A percentile compares a stretch with the other conserved stretches of the same genome.
phyloP scores from a whole-genome alignment of 2,888 invertebrate genomes.

The Scaeva pyrastri region DNA sequence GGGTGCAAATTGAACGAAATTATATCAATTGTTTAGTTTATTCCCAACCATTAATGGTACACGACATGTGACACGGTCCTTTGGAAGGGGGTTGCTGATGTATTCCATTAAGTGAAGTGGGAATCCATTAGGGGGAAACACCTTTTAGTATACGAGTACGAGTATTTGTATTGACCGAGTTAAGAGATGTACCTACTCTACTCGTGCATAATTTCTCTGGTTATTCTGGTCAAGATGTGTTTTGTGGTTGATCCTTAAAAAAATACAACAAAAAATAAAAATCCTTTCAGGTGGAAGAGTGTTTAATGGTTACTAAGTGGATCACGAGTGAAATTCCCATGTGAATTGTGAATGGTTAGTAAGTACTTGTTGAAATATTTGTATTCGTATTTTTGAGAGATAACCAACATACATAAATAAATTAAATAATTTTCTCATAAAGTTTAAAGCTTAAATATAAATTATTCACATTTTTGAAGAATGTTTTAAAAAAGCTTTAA shows the following conservation, averaged over 20 bases:
- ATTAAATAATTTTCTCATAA: too few relatives aligned
- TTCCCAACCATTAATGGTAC: neutral
- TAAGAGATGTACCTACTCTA: neutral
- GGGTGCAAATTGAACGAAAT: neutral
- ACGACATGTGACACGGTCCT: neutral
- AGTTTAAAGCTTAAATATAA: too few relatives aligned
- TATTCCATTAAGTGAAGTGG: neutral
- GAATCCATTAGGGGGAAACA: slow-evolving; percentile 3
- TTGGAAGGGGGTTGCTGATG: too few relatives aligned
- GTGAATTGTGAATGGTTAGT: too few relatives aligned
- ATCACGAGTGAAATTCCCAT: too few relatives aligned
- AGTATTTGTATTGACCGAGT: neutral
- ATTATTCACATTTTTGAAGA: too few relatives aligned
- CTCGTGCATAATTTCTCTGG: too few relatives aligned
- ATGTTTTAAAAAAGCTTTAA: too few relatives aligned
- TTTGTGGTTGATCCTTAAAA: neutral
- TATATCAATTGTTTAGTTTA: slow-evolving; percentile 5
- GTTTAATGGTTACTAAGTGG: neutral
- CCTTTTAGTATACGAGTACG: too few relatives aligned
- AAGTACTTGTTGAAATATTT: too few relatives aligned
- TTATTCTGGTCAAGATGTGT: neutral
- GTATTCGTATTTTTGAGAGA: too few relatives aligned
- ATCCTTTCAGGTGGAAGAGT: neutral
- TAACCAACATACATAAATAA: too few relatives aligned
- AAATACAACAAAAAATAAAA: neutral